phyloP scores from a whole-genome alignment of 2,113 vertebrate species.

The Nycticryphes semicollaris region DNA sequence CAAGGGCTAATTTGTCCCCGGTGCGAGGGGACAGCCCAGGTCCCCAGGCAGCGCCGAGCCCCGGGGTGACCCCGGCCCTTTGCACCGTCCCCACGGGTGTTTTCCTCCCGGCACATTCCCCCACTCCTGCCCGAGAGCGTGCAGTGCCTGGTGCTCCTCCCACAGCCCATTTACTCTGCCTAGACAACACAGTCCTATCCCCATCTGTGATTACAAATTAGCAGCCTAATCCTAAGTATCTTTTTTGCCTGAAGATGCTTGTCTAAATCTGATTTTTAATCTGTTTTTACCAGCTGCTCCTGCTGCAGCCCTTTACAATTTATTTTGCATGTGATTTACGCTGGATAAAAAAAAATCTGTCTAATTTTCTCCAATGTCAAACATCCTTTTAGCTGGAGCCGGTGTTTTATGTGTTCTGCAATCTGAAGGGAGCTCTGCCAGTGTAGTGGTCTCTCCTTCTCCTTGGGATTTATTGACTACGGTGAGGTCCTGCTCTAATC shows the following conservation, averaged over 20 bases:
- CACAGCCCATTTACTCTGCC: background rate
- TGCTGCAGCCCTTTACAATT: slow-evolving; percentile 19
- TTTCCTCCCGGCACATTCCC: background rate
- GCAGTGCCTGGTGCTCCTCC: background rate
- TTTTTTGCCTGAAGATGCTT: background rate
- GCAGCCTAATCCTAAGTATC: slow-evolving; percentile 8
- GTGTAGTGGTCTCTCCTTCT: background rate
- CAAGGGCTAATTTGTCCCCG: background rate
- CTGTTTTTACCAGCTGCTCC: slow-evolving; percentile 45
- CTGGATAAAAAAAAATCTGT: background rate
- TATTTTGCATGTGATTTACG: background rate
- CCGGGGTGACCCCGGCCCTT: background rate
- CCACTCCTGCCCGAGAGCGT: accelerated
- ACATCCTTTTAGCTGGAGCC: background rate
- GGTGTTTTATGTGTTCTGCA: background rate
- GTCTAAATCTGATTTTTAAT: slow-evolving; percentile 33
- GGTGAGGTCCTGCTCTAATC: slow-evolving; percentile 32
- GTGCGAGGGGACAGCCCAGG: background rate
- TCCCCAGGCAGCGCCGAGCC: background rate
- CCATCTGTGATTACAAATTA: slow-evolving; percentile 27
- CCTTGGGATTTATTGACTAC: slow-evolving; percentile 26
- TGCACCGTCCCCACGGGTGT: accelerated
- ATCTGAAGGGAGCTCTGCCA: background rate
- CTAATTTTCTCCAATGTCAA: background rate
- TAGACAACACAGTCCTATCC: background rate